phyloP scores from a whole-genome alignment of 2,888 invertebrate genomes.

The Pristionchus arcanus region DNA sequence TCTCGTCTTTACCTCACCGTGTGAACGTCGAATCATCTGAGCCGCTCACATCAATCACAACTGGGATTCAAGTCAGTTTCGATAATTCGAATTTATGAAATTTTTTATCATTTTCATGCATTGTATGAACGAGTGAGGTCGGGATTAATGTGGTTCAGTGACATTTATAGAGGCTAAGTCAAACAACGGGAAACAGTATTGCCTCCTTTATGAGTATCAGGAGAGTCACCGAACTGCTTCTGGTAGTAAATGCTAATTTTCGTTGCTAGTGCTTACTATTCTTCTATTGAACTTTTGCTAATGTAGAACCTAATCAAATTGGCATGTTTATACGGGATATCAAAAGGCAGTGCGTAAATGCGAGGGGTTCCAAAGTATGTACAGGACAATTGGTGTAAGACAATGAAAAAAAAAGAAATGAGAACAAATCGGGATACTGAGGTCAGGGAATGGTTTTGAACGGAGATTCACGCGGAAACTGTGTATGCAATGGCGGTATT shows the following conservation, averaged over 20 bases:
- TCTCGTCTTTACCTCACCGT: background rate
- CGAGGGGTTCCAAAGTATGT: constrained; percentile 36
- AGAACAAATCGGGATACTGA: constrained; percentile 46
- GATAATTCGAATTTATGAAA: background rate
- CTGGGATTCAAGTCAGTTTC: constrained; percentile 9
- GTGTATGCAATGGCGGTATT: constrained; percentile 57
- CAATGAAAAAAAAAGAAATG: background rate
- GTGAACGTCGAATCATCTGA: background rate
- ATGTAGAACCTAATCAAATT: background rate
- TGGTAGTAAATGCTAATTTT: constrained; percentile 31
- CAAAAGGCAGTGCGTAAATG: constrained; percentile 39
- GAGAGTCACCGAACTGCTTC: constrained; percentile 46
- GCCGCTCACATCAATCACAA: background rate
- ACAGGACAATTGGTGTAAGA: constrained; percentile 41
- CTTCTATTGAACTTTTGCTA: constrained; percentile 39
- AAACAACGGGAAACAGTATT: constrained; percentile 43
- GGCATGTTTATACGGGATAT: constrained; percentile 25
- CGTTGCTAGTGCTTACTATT: constrained; percentile 29
- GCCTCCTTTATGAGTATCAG: constrained; percentile 30
- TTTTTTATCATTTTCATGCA: constrained; percentile 34
- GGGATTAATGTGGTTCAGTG: background rate
- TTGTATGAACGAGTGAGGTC: constrained; percentile 23
- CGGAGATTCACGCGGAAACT: constrained; percentile 54
- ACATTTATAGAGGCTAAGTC: background rate
- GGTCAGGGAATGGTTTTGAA: constrained; percentile 32